Evolutionary conservation across 2,797 vertebrate species (phyloP).

Genomic region (Liparis tanakae): DNA sequence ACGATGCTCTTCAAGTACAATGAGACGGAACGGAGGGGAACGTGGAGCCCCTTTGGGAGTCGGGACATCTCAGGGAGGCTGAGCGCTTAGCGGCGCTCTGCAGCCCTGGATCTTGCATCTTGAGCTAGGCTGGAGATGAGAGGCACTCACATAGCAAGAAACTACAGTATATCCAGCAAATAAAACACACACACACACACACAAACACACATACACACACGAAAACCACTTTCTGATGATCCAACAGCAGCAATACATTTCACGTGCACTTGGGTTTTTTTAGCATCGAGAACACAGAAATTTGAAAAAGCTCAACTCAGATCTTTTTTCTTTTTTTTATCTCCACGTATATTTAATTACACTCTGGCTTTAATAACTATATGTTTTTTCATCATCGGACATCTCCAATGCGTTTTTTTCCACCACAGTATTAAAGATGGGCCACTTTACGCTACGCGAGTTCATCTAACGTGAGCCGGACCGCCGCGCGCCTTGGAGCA

Average conservation of each 20-base stretch:
- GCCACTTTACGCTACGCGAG: constrained; percentile 4
- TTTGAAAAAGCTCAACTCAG: not conserved
- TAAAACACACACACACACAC: no score
- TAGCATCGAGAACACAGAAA: constrained; percentile 26
- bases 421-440: constrained; percentile 9
- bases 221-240: constrained; percentile 26
- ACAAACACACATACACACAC: no score
- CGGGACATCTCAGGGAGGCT: constrained; percentile 25
- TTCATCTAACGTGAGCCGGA: constrained; percentile 12
- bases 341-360: constrained; percentile 1
- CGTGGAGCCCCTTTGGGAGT: constrained; percentile 17
- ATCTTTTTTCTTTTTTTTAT: constrained; percentile 8
- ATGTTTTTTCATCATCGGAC: not conserved
- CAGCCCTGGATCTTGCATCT: constrained; percentile 36
- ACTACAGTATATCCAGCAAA: constrained; percentile 22
- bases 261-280: constrained; percentile 21
- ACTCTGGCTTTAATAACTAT: not conserved
- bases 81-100: constrained; percentile 27
- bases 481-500: constrained; percentile 22
- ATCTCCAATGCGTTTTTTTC: constrained; percentile 6
- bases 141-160: constrained; percentile 55
- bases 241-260: constrained; percentile 38
- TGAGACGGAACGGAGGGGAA: constrained; percentile 29
- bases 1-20: constrained; percentile 13
- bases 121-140: constrained; percentile 41